A percentile compares a stretch with the other conserved stretches of the same genome.
Conservation (phyloP, 2,888 invertebrate genomes). For the Phaonia tiefii region DNA sequence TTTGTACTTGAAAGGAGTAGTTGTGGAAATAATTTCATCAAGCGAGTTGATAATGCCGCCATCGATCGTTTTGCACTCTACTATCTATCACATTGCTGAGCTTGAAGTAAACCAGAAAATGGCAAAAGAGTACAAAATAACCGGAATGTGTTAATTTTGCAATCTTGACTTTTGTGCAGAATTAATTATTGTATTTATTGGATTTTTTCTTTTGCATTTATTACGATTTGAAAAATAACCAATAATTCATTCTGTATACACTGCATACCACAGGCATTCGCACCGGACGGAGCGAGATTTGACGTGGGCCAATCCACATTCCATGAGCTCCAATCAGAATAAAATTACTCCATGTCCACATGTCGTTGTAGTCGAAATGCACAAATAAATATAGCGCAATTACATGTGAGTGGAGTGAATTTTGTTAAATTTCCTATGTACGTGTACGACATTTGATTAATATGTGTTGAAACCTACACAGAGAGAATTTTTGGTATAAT, state of each 20-base stretch:
- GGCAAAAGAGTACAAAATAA: conserved; percentile 16
- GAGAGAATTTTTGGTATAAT: too few species aligned
- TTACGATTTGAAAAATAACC: conserved; percentile 29
- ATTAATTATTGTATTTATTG: conserved; percentile 18
- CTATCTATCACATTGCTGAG: neutral
- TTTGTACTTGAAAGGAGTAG: too few species aligned
- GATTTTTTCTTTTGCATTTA: neutral
- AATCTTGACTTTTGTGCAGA: neutral
- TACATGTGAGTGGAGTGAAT: neutral
- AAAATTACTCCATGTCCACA: neutral
- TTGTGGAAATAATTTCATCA: neutral
- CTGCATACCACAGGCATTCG: conserved; percentile 31
- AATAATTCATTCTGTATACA: conserved; percentile 45
- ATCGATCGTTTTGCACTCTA: neutral
- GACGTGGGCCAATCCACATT: conserved; percentile 57
- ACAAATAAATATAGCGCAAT: neutral
- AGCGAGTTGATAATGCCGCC: neutral
- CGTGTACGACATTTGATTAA: too few species aligned
- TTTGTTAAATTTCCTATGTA: too few species aligned
- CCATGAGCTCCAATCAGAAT: conserved; percentile 9
- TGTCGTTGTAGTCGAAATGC: neutral
- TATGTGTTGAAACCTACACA: too few species aligned
- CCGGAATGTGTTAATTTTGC: conserved; percentile 32
- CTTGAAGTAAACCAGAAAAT: neutral
- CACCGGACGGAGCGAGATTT: conserved; percentile 8